Base-by-base conservation (phyloP, 2,888 invertebrate species). In the Cosmorhoe ocellata region DNA sequence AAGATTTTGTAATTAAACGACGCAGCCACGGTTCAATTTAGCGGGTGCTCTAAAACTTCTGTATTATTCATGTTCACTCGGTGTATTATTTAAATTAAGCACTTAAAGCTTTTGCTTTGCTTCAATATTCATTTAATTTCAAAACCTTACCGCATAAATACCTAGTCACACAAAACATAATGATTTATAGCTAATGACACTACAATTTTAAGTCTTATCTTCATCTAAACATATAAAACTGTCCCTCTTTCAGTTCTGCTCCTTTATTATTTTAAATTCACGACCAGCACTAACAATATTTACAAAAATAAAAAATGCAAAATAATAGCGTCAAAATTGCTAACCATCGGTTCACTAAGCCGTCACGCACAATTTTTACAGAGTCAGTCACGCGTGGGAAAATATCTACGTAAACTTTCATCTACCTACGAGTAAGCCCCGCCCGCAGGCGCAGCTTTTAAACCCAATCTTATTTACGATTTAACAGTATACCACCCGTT, bases 41-140 rank as follows among this genome's bases (percentile, higher is more conserved):
- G 53, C 43, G 56, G 61, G 60, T 64, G 59, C 64, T 57, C 66
- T 66, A 64, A 69, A 68, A 71, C 74, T 74, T 61, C 61, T 79
- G 69, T 73, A 65, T 79, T 75, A 80, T 81, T 79, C 78, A 81
- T 76, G 62, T 69, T 63, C 64, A 60, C 52, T 66, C 62, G 63
- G 61, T 68, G 68, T 74, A 69, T 76, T 76, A 77, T 78, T 81
- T 75, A 74, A 81, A 81, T 79, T 65, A 76, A 71, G 66, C 69
- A 71, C 66, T 74, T 63, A 71, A 72, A 61, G 70, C 67, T 71
- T 69, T 68, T 63, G 64, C 60, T 61, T 58, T 62, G 58, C 64
- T 74, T 74, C 66, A 74, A 74, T 75, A 77, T 79, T 77, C 71
- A 73, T 73, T 63, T 64, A 64, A 62, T 66, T 66, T 67, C 51